Evolutionary conservation across 2,888 invertebrate genomes (phyloP).

Genomic region (Eupithecia dodoneata): DNA sequence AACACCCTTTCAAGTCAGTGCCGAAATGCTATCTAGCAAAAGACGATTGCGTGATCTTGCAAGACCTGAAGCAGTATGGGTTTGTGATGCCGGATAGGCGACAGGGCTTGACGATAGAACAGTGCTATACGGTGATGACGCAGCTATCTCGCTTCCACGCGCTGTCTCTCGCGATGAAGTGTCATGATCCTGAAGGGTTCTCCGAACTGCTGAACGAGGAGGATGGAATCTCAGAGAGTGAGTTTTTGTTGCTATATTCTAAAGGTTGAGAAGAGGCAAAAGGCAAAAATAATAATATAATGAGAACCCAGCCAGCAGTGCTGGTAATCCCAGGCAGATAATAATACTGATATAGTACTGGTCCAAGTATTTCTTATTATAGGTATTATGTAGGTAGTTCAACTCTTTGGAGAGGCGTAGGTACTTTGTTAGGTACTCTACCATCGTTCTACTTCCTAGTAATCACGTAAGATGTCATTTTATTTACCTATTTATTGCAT

Average conservation of each 20-base stretch:
- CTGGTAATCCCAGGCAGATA: background rate
- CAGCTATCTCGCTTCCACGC: slow-evolving; percentile 87
- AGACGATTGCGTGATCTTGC: slow-evolving; percentile 83
- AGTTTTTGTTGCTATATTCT: background rate
- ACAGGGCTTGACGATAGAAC: slow-evolving; percentile 84
- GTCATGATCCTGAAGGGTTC: slow-evolving; percentile 82
- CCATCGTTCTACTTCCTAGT: too few relatives aligned
- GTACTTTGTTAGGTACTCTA: too few relatives aligned
- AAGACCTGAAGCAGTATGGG: slow-evolving; percentile 85
- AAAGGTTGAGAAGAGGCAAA: background rate
- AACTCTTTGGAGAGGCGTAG: too few relatives aligned
- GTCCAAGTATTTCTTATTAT: too few relatives aligned
- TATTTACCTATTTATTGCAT: too few relatives aligned
- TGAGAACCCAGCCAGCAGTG: background rate
- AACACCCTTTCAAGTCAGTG: slow-evolving; percentile 80
- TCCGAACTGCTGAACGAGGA: slow-evolving; percentile 77
- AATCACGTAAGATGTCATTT: too few relatives aligned
- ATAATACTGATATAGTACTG: background rate
- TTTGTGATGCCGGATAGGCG: slow-evolving; percentile 87
- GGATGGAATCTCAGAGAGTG: slow-evolving; percentile 76
- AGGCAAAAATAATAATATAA: background rate
- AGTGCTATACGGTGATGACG: slow-evolving; percentile 84
- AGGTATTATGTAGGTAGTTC: too few relatives aligned
- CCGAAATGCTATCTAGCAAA: slow-evolving; percentile 86
- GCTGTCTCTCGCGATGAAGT: slow-evolving; percentile 86